phyloP scores from a whole-genome alignment of 1,140 invertebrate species.

The Acromyrmex charruanus region DNA sequence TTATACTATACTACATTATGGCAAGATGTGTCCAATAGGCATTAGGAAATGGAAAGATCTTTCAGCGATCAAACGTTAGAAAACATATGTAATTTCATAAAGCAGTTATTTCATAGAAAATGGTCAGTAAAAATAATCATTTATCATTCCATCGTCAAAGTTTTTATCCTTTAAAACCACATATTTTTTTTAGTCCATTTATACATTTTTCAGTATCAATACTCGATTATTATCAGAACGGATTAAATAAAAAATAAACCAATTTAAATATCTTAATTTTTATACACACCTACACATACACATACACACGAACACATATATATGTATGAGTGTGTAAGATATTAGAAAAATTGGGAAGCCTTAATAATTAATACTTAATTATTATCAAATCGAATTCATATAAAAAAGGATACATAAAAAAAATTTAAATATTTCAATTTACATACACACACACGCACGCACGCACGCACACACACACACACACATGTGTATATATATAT shows the following conservation, averaged over 20 bases:
- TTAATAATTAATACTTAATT: too few relatives aligned
- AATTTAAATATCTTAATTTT: too few relatives aligned
- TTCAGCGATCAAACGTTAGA: slow-evolving; percentile 80
- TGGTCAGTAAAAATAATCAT: slow-evolving; percentile 72
- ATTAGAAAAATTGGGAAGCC: too few relatives aligned
- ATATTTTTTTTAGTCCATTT: slow-evolving; percentile 55
- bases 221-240: background rate
- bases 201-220: slow-evolving; percentile 34
- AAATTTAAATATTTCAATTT: slow-evolving; percentile 54
- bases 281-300: background rate
- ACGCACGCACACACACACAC: background rate
- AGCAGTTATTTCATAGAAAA: slow-evolving; percentile 79
- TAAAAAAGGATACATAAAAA: slow-evolving; percentile 14
- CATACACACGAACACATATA: too few relatives aligned
- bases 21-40: slow-evolving; percentile 39
- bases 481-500: background rate
- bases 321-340: too few relatives aligned
- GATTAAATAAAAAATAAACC: background rate
- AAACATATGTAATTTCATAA: slow-evolving; percentile 81
- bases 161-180: slow-evolving; percentile 62
- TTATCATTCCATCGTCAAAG: slow-evolving; percentile 31
- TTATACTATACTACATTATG: slow-evolving; percentile 69
- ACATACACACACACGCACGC: background rate
- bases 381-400: too few relatives aligned
- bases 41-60: slow-evolving; percentile 62